phyloP scores from a whole-genome alignment of 2,888 invertebrate genomes.

The Cinara cedri region DNA sequence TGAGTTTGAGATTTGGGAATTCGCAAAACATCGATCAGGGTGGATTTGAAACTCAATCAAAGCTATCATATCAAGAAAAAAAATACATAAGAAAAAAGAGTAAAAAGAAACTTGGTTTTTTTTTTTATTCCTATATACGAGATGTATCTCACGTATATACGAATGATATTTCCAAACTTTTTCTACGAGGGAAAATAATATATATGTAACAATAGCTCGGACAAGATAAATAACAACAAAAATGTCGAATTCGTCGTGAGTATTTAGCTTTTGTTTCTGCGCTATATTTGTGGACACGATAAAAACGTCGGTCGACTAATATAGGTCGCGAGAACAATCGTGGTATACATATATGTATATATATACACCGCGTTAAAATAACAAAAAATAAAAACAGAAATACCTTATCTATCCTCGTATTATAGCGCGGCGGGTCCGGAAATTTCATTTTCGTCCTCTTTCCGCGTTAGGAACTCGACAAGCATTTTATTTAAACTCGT shows the following conservation, averaged over 20 bases:
- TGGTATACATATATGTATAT: neutral
- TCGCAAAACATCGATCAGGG: neutral
- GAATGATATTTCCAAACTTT: constrained; percentile 27
- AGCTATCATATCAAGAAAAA: constrained; percentile 1
- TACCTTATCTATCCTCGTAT: constrained; percentile 21
- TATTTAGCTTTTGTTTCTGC: constrained; percentile 30
- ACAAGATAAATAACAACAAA: constrained; percentile 42
- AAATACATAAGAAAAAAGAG: neutral
- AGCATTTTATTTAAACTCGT: constrained; percentile 54
- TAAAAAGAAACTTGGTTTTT: neutral
- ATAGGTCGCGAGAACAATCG: constrained; percentile 23
- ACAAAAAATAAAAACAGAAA: constrained; percentile 46
- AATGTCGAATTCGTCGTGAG: constrained; percentile 32
- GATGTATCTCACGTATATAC: constrained; percentile 35
- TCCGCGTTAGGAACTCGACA: constrained; percentile 26
- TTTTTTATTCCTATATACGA: constrained; percentile 2
- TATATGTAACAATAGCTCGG: neutral
- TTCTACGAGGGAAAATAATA: constrained; percentile 4
- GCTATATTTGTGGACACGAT: neutral
- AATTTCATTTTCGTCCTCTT: constrained; percentile 48
- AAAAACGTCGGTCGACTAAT: constrained; percentile 34
- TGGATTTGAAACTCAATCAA: constrained; percentile 25
- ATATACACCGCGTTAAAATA: constrained; percentile 5
- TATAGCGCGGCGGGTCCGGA: constrained; percentile 42
- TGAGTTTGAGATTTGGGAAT: neutral